Base-by-base conservation (phyloP, 2,888 invertebrate species). In the Conchocele bisecta region DNA sequence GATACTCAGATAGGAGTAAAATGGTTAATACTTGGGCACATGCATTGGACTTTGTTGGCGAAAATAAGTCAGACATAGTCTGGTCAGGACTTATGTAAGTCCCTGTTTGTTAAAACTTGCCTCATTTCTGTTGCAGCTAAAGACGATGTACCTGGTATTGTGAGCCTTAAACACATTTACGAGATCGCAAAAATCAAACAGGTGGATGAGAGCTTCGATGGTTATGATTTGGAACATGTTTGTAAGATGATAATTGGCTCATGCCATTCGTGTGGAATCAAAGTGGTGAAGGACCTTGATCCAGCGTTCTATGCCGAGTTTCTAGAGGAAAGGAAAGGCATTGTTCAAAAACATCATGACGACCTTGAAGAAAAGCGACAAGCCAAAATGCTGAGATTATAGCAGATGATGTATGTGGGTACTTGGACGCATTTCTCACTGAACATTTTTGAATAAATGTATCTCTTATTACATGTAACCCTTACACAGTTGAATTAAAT, bases 121-220 rank as follows among this genome's bases (percentile, higher is more conserved):
- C 26, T 56, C 11, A 51, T 13, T 53, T 35, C 26, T 29, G 33
- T 56, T 91, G 41, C 37, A 54, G 42, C 86, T 95, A 96, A 94
- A 0, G 93, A 92, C 57, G 97, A 98, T 82, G 92, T 94, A 28
- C 94, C 95, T 83, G 99, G 99, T 0, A 97, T 95, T 93, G 94
- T 99, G 64, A 96, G 98, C 0, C 88, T 96, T 0, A 99, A 98
- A 91, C 99, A 99, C 92, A 91, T 99, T 15, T 99, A 98, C 92
- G 99, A 99, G 94, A 99, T 99, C 89, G 99, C 99, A 0, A 93
- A 94, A 91, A 95, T 99, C n/a, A 99, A 99, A 92, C 93, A 94
- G n/a, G 92, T 95, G 89, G 98, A 99, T 92, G 95, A 96, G 3
- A 92, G 75, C 17, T 84, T 86, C 72, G 79, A 86, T 48, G 81